These are phyloP conservation scores for Tanytarsus gracilentus DNA, from an alignment of 2,888 invertebrate species.

Conservation along the genomic window DNA sequence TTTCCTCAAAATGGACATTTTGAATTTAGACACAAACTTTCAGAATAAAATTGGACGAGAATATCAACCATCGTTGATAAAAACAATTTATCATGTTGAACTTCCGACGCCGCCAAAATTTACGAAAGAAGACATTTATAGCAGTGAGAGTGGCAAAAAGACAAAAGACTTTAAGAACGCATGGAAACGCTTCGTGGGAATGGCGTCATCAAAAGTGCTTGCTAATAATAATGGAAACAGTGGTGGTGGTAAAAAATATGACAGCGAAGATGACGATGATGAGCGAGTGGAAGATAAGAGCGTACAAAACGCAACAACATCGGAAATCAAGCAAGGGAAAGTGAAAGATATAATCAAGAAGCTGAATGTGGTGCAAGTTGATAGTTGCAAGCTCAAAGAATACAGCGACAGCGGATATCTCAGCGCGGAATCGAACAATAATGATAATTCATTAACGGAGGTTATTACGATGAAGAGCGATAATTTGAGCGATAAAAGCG, in stretches of 20 bases:
- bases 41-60: conserved; percentile 38
- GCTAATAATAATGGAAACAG: conserved; percentile 36
- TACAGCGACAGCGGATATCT: conserved; percentile 77
- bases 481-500: conserved; percentile 35
- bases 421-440: conserved; percentile 68
- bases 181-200: conserved; percentile 43
- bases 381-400: conserved; percentile 42
- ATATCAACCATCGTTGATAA: conserved; percentile 41
- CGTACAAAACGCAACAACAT: neutral
- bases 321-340: conserved; percentile 20
- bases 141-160: conserved; percentile 39
- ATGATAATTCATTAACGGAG: conserved; percentile 35
- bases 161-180: conserved; percentile 44
- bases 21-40: conserved; percentile 31
- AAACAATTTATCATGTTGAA: conserved; percentile 40
- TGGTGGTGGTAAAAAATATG: conserved; percentile 32
- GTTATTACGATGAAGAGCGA: too few species aligned
- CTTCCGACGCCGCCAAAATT: conserved; percentile 35
- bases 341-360: conserved; percentile 20
- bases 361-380: neutral
- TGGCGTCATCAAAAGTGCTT: conserved; percentile 43
- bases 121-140: neutral
- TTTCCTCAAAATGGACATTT: conserved; percentile 10
- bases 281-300: conserved; percentile 20
- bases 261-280: conserved; percentile 29